Base-by-base conservation (phyloP, 2,797 vertebrate genomes). In the Peromyscus aztecus region DNA sequence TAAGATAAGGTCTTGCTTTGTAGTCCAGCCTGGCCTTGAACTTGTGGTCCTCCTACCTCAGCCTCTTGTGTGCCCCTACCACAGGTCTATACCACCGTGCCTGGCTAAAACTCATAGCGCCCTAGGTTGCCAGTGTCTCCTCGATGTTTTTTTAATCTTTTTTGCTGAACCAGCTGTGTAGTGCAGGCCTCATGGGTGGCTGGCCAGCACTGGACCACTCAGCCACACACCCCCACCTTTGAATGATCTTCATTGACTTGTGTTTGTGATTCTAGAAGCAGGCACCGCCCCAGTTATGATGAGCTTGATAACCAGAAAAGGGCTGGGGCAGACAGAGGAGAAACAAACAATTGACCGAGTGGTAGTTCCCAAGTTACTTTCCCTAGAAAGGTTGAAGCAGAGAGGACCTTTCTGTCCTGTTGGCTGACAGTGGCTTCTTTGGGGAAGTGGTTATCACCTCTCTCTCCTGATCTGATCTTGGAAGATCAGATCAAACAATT, bases 161-260 rank as follows among this genome's bases (percentile, higher is more conserved):
- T 34, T 23, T 59, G 17, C 27, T 75, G 8, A 5, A 31, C 34
- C 37, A 17, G 67, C 34, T 57, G 37, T 59, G 27, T 29, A 75
- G 46, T 6, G 4, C 0, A 29, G 46, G 49, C 23, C 65, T 71
- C 0, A 2, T 27, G 8, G 9, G 21, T 4, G 27, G 43, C 21
- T 16, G 46, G 63, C n/a, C 17, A 59, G 12, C 2, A 10, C 86
- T 88, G n/a, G 27, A n/a, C 69, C n/a, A 31, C 21, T 73, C 10
- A 67, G 13, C 52, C 24, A 21, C 52, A 55, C 52, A 16, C 31
- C 6, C 52, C 52, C n/a, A 46, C 11, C 55, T 77, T 49, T 63
- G 73, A 49, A 57, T 52, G 17, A 23, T 71, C 90, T 31, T 92
- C 57, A 23, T 2, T 49, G 67, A 61, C 21, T 27, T 40, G 29